phyloP scores from a whole-genome alignment of 2,113 vertebrate genomes.

The Pseudonaja textilis region DNA sequence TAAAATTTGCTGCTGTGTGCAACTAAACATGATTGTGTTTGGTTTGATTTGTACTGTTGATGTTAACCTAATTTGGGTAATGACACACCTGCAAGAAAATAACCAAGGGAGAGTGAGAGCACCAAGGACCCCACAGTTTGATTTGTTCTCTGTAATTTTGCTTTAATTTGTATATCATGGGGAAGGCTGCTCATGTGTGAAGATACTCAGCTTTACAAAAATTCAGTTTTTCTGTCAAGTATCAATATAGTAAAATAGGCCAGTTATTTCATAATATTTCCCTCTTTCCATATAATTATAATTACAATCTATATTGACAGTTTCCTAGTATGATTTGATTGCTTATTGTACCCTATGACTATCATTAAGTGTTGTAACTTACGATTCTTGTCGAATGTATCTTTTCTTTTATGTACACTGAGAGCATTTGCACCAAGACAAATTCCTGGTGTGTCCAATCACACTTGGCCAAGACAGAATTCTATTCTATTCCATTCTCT shows the following conservation, averaged over 20 bases:
- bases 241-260: background rate
- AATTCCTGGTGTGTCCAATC: too few relatives aligned
- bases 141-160: background rate
- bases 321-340: too few relatives aligned
- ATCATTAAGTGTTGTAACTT: too few relatives aligned
- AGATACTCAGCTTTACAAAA: background rate
- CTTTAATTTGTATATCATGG: too few relatives aligned
- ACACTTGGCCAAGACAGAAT: too few relatives aligned
- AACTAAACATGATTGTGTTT: accelerated
- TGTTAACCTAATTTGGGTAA: background rate
- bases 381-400: too few relatives aligned
- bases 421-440: too few relatives aligned
- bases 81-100: background rate
- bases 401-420: too few relatives aligned
- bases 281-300: background rate
- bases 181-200: background rate
- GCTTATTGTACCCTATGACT: too few relatives aligned
- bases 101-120: background rate
- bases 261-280: background rate
- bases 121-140: background rate
- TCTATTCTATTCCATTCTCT: too few relatives aligned
- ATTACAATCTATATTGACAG: too few relatives aligned
- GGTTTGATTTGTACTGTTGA: background rate
- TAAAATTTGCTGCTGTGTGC: background rate
- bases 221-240: background rate